Percentiles rank a stretch among this genome's conserved stretches.
These are phyloP conservation scores for Gambusia affinis DNA, from an alignment of 2,113 vertebrate genomes.

Conservation along the genomic window DNA sequence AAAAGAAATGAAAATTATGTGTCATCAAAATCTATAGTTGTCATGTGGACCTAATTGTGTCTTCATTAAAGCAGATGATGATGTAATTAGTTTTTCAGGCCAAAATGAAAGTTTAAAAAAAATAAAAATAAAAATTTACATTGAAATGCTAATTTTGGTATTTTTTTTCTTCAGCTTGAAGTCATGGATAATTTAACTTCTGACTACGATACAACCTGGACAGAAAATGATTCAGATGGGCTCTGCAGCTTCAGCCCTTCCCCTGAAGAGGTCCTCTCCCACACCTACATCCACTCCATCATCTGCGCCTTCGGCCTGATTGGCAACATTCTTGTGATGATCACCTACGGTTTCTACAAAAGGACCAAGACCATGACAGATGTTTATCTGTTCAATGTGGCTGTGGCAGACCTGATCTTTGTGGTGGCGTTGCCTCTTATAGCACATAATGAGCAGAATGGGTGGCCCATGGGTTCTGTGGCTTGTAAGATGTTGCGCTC, in stretches of 20 bases:
- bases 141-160: not conserved
- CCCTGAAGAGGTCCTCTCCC: conserved; percentile 21
- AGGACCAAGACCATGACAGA: conserved; percentile 91
- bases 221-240: not conserved
- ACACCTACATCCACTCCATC: conserved; percentile 77
- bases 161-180: conserved; percentile 36
- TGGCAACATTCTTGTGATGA: conserved; percentile 88
- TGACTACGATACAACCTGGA: not conserved
- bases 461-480: conserved; percentile 82
- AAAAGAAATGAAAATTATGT: no score
- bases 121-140: not conserved
- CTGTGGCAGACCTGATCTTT: conserved; percentile 88
- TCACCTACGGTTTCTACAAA: conserved; percentile 88
- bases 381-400: conserved; percentile 89
- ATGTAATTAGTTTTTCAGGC: no score
- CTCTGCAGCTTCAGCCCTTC: conserved; percentile 30
- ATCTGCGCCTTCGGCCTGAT: conserved; percentile 85
- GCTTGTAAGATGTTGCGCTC: conserved; percentile 85
- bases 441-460: conserved; percentile 74
- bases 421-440: conserved; percentile 89
- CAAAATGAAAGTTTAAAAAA: not conserved
- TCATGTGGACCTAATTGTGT: not conserved
- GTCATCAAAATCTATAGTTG: not conserved
- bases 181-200: conserved; percentile 10
- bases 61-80: no score